A percentile compares a stretch with the other conserved stretches of the same genome.
Evolutionary conservation across 53 echinoderm and acorn worm genomes (phyloP).

Genomic region (Crossaster papposus): DNA sequence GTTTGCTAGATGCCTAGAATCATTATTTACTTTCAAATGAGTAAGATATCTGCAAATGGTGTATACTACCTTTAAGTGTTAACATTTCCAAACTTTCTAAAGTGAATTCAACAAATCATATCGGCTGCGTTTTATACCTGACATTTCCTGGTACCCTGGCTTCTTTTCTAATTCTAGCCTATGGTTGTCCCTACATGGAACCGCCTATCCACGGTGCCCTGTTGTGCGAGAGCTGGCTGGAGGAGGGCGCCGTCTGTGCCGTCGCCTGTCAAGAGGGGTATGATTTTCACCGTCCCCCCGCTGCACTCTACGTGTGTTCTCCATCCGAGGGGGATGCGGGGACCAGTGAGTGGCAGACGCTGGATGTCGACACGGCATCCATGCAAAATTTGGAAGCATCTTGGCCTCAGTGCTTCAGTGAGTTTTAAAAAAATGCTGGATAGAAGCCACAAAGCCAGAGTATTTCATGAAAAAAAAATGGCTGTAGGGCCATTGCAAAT

Average conservation of each 20-base stretch:
- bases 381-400: constrained; percentile 13
- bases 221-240: constrained; percentile 61
- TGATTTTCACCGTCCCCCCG: constrained; percentile 52
- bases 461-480: too few relatives aligned
- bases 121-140: neutral
- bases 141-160: neutral
- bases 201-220: constrained; percentile 61
- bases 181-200: constrained; percentile 57
- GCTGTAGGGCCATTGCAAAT: too few relatives aligned
- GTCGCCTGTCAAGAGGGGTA: constrained; percentile 59
- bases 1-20: too few relatives aligned
- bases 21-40: too few relatives aligned
- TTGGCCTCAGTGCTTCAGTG: constrained; percentile 70
- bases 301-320: constrained; percentile 43
- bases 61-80: too few relatives aligned
- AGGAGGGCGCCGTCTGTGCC: constrained; percentile 43
- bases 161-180: constrained; percentile 30
- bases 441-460: neutral
- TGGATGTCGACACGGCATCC: neutral
- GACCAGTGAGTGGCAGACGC: constrained; percentile 24
- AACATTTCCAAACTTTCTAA: too few relatives aligned
- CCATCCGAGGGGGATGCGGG: neutral
- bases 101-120: too few relatives aligned
- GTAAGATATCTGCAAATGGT: too few relatives aligned
- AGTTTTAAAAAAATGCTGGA: neutral